Conservation (phyloP, 2,113 vertebrate species). For the Ameiurus melas region DNA sequence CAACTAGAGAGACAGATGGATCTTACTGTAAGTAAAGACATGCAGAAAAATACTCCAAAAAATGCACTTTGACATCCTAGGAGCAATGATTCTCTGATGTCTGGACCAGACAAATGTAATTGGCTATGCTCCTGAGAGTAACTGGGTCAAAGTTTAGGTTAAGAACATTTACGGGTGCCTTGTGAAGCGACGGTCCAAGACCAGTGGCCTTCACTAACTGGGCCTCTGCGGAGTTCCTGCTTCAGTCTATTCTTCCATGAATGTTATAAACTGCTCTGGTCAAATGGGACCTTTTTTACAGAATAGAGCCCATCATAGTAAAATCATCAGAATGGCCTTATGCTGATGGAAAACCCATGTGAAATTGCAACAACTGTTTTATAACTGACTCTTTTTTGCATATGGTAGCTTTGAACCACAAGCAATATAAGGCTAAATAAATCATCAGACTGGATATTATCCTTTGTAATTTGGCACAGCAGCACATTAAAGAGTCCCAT, state of each 20-base stretch:
- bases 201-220: conserved; percentile 40
- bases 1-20: conserved; percentile 29
- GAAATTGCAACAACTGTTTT: conserved; percentile 47
- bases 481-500: conserved; percentile 42
- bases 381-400: conserved; percentile 38
- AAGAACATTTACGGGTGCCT: conserved; percentile 33
- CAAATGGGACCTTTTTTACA: conserved; percentile 37
- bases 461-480: conserved; percentile 52
- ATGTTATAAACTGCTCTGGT: conserved; percentile 48
- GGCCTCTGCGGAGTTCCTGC: conserved; percentile 26
- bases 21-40: conserved; percentile 22
- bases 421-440: conserved; percentile 45
- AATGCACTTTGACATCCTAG: conserved; percentile 24
- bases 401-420: conserved; percentile 43
- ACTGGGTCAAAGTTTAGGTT: conserved; percentile 39
- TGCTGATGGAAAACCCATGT: conserved; percentile 56
- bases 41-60: conserved; percentile 17
- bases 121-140: conserved; percentile 20
- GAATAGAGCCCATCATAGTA: conserved; percentile 51
- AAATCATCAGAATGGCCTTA: conserved; percentile 42
- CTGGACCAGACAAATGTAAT: conserved; percentile 22
- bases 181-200: conserved; percentile 37
- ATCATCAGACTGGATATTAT: conserved; percentile 38
- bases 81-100: conserved; percentile 27
- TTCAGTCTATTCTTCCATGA: conserved; percentile 42